Conservation (phyloP, 2,113 vertebrate species). For the Tachysurus fulvidraco region DNA sequence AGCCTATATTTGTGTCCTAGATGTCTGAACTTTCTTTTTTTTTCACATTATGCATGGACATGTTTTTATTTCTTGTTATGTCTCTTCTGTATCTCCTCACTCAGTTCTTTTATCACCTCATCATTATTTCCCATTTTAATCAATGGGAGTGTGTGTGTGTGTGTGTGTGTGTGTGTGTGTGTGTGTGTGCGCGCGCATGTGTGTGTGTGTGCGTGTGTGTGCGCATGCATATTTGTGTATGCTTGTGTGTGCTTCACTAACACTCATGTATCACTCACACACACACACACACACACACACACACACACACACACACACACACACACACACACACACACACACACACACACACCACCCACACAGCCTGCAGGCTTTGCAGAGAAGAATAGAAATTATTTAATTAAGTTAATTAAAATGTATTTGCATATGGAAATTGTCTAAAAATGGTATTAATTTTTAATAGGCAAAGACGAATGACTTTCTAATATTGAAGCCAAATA, state of each 20-base stretch:
- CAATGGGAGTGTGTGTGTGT: background rate
- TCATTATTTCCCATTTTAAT: conserved; percentile 22
- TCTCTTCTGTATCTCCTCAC: background rate
- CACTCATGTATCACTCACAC: conserved; percentile 18
- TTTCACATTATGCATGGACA: background rate
- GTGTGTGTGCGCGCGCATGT: background rate
- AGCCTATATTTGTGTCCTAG: background rate
- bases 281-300: background rate
- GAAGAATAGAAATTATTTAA: conserved; percentile 65
- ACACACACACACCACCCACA: conserved; percentile 35
- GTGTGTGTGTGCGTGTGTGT: conserved; percentile 15
- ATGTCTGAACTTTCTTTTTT: background rate
- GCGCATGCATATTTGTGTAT: background rate
- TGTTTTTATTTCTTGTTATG: background rate
- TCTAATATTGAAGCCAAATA: conserved; percentile 67
- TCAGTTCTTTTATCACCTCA: background rate
- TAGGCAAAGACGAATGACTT: conserved; percentile 72
- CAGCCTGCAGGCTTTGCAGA: conserved; percentile 66
- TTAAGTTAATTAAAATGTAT: conserved; percentile 79
- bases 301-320: no score
- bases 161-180: conserved; percentile 1
- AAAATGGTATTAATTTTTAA: conserved; percentile 76
- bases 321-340: no score
- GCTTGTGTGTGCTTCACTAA: background rate
- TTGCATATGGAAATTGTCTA: conserved; percentile 79